phyloP scores from a whole-genome alignment of 2,113 vertebrate species.

The Plectropomus leopardus region DNA sequence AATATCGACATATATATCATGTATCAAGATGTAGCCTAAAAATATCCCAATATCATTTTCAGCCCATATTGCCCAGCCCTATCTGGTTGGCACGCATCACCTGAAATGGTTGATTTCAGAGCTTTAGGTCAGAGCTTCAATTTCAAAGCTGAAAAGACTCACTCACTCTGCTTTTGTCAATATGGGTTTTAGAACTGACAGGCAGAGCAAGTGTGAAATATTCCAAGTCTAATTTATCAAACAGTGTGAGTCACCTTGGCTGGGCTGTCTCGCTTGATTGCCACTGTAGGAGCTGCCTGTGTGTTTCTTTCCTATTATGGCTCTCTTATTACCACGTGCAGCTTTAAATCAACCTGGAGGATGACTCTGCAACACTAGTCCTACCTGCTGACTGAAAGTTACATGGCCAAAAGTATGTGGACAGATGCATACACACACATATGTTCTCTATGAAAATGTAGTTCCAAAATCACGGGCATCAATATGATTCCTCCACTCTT shows the following conservation, averaged over 20 bases:
- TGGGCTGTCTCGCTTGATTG: constrained; percentile 62
- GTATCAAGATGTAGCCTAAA: too few relatives aligned
- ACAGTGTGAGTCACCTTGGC: constrained; percentile 71
- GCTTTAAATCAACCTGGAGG: constrained; percentile 43
- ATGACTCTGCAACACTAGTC: constrained; percentile 37
- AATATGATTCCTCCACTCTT: background rate
- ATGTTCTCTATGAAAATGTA: background rate
- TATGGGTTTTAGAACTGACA: constrained; percentile 55
- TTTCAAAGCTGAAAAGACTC: constrained; percentile 53
- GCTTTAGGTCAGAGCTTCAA: constrained; percentile 22
- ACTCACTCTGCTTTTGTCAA: constrained; percentile 51
- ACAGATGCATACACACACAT: background rate
- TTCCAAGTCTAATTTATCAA: constrained; percentile 63
- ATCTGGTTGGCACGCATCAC: constrained; percentile 15
- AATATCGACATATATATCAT: too few relatives aligned
- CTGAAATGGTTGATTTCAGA: constrained; percentile 33
- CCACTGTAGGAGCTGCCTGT: constrained; percentile 51
- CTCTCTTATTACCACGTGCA: constrained; percentile 38
- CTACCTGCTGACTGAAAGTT: constrained; percentile 6
- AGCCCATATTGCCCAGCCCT: too few relatives aligned
- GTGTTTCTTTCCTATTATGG: constrained; percentile 32
- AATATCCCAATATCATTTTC: too few relatives aligned
- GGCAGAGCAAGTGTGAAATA: constrained; percentile 57
- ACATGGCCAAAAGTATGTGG: background rate
- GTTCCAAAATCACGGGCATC: background rate